Base-by-base conservation (phyloP, 2,797 vertebrate species). In the Perodicticus potto region DNA sequence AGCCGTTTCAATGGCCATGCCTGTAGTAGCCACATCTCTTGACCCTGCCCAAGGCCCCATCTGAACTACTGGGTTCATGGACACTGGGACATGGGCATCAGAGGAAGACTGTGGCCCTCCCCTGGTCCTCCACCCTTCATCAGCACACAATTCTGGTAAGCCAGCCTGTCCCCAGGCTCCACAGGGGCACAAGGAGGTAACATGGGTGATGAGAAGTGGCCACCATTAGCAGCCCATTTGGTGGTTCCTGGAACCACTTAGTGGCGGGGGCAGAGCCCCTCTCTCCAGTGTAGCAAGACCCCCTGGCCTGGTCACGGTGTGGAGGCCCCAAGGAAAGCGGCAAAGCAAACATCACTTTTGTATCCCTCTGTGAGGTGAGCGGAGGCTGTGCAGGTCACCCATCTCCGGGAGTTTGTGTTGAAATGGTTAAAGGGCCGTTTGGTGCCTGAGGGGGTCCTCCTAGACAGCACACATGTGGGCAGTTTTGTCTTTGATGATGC, bases 311-410 rank as follows among this genome's bases (percentile, higher is more conserved):
- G 74, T 59, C 34, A n/a, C 82, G 72, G 37, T 9, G 7, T 70
- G 13, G 53, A 4, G 1, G 2, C n/a, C 34, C 57, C n/a, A 0
- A 32, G 70, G 92, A 65, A 86, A 65, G 63, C 45, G 19, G 37
- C 70, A 29, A 5, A 29, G 45, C 45, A 65, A 43, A 40, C 25
- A 0, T 2, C 2, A 23, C 2, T 0, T 67, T 32, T 25, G 69
- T 1, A 11, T n/a, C 23, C 57, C 63, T 61, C 16, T 45, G 27
- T 16, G 5, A 20, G 0, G 27, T 0, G 0, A 20, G 0, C n/a
- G 73, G 6, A 55, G 86, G n/a, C 45, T 13, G 27, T 0, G 1
- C 67, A 29, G 86, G 83, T n/a, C 4, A 34, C 72, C 73, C 19
- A 0, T 40, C 83, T 81, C 72, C 0, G 0, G 8, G 43, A 78